Conservation (phyloP, 2,113 vertebrate genomes). For the Tetrao urogallus region DNA sequence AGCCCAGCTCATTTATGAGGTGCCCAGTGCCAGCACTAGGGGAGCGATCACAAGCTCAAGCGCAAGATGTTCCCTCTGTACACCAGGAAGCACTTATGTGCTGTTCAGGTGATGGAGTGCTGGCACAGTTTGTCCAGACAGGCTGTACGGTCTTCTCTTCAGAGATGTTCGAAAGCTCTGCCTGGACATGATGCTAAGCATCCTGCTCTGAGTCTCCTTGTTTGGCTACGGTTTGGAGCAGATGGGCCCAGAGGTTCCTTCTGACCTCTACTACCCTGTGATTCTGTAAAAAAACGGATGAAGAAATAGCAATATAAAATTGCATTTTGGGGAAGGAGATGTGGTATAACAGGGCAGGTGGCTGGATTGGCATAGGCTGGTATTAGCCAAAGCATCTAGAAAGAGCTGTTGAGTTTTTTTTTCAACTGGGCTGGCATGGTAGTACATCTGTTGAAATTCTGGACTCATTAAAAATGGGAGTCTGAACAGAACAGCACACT, state of each 20-base stretch:
- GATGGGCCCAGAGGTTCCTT: neutral
- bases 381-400: neutral
- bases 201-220: neutral
- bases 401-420: neutral
- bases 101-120: neutral
- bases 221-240: neutral
- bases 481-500: neutral
- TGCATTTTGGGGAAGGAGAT: neutral
- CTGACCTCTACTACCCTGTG: neutral
- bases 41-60: neutral
- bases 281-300: neutral
- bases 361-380: neutral
- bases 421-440: neutral
- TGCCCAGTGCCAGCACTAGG: neutral
- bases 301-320: neutral
- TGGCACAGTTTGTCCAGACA: neutral
- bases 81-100: neutral
- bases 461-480: neutral
- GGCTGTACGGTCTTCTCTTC: neutral
- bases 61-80: neutral
- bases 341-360: neutral
- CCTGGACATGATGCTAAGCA: neutral
- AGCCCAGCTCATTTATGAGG: neutral
- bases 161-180: neutral
- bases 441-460: conserved; percentile 38